phyloP scores from a whole-genome alignment of 2,113 vertebrate genomes.

The Smithornis capensis region DNA sequence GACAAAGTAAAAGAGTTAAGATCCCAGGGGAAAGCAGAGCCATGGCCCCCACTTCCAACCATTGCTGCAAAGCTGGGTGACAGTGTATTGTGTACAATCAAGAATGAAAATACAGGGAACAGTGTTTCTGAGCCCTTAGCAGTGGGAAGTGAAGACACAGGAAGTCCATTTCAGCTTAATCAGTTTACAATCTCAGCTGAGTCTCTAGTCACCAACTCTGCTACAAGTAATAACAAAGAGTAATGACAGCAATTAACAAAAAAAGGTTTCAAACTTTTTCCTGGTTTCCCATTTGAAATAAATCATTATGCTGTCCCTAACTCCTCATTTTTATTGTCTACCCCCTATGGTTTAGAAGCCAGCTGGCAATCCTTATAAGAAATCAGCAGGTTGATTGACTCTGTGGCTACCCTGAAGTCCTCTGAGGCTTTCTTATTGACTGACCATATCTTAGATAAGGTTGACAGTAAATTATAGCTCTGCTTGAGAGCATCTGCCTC shows the following conservation, averaged over 20 bases:
- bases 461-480: slow-evolving; percentile 55
- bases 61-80: not conserved
- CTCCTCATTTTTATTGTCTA: not conserved
- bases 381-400: slow-evolving; percentile 25
- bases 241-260: not conserved
- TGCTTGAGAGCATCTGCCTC: slow-evolving; percentile 52
- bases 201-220: not conserved
- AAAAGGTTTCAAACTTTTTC: not conserved
- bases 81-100: not conserved
- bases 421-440: slow-evolving; percentile 50
- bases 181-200: not conserved
- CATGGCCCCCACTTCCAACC: not conserved
- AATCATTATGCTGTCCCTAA: not conserved
- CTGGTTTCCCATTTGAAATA: slow-evolving; percentile 10
- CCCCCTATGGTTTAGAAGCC: not conserved
- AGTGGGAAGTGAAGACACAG: not conserved
- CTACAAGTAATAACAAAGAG: not conserved
- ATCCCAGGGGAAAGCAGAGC: not conserved
- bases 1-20: not conserved
- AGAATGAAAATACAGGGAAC: not conserved
- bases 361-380: slow-evolving; percentile 26
- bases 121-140: not conserved
- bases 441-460: slow-evolving; percentile 37
- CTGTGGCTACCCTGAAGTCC: slow-evolving; percentile 29
- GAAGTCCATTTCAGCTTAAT: not conserved